Percentiles rank a stretch among this genome's conserved stretches.
These are phyloP conservation scores for Diabrotica balteata DNA, from an alignment of 2,888 invertebrate genomes.

Conservation along the genomic window DNA sequence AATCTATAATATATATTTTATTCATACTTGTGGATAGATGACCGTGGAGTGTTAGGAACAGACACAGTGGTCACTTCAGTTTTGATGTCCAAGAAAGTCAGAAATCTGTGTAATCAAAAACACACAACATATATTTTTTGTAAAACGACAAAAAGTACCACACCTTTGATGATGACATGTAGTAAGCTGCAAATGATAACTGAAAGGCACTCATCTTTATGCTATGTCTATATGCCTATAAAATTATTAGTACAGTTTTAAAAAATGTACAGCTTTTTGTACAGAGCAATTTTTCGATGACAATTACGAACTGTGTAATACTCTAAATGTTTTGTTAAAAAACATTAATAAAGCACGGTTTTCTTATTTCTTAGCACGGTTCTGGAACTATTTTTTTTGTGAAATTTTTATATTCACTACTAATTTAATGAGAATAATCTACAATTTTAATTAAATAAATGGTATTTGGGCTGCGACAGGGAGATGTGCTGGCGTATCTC, in stretches of 20 bases:
- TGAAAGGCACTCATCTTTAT: conserved; percentile 9
- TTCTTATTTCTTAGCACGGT: no score
- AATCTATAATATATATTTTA: conserved; percentile 9
- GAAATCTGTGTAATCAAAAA: conserved; percentile 38
- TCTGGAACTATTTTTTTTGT: no score
- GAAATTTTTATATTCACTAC: no score
- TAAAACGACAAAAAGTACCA: conserved; percentile 6
- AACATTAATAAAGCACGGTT: no score
- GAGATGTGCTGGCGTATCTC: no score
- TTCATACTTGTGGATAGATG: conserved; percentile 42
- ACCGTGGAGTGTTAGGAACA: conserved; percentile 44
- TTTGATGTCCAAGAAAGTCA: conserved; percentile 40
- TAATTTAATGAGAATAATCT: no score
- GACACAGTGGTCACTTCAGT: conserved; percentile 36
- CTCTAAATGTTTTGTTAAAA: no score
- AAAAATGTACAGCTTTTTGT: background rate
- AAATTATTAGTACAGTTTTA: background rate
- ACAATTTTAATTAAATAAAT: no score
- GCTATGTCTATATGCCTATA: background rate
- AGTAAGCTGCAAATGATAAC: conserved; percentile 4
- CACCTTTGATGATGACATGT: background rate
- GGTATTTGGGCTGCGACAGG: no score
- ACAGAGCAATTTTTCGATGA: background rate
- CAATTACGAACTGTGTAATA: no score
- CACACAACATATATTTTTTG: background rate